Conservation (phyloP, 2,113 vertebrate genomes). For the Scytalopus superciliaris region DNA sequence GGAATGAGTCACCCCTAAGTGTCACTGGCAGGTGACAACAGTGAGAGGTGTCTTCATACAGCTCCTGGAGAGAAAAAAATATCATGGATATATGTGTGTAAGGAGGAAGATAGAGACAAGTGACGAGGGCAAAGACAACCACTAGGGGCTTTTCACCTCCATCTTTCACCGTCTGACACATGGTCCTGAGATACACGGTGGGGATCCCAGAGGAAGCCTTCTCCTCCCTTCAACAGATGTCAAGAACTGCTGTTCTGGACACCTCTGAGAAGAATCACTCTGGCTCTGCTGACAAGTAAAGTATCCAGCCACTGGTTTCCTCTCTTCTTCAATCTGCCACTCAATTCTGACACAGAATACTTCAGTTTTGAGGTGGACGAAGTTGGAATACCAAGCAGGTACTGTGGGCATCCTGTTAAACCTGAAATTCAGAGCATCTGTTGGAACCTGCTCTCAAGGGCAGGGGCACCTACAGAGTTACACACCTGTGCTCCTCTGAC, state of each 20-base stretch:
- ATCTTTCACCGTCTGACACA: background rate
- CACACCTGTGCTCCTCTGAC: background rate
- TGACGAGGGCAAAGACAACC: background rate
- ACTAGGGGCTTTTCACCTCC: background rate
- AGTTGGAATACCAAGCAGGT: background rate
- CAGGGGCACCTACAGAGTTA: background rate
- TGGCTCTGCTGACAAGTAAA: background rate
- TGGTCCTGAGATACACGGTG: background rate
- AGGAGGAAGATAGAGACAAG: background rate
- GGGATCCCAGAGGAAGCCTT: background rate
- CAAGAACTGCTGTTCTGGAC: background rate
- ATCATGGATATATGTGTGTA: background rate
- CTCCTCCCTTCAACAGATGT: background rate
- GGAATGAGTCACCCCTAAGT: background rate
- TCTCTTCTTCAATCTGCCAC: background rate
- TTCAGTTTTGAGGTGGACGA: background rate
- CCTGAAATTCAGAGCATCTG: background rate
- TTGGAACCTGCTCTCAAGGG: background rate
- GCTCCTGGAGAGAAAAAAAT: background rate
- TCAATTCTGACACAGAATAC: background rate
- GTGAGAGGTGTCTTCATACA: too few species aligned
- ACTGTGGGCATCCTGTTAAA: background rate
- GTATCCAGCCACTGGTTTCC: background rate
- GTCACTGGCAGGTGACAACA: too few species aligned
- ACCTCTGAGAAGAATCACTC: background rate